Evolutionary conservation across 2,797 vertebrate genomes (phyloP).

Genomic region (Fundulus diaphanus): DNA sequence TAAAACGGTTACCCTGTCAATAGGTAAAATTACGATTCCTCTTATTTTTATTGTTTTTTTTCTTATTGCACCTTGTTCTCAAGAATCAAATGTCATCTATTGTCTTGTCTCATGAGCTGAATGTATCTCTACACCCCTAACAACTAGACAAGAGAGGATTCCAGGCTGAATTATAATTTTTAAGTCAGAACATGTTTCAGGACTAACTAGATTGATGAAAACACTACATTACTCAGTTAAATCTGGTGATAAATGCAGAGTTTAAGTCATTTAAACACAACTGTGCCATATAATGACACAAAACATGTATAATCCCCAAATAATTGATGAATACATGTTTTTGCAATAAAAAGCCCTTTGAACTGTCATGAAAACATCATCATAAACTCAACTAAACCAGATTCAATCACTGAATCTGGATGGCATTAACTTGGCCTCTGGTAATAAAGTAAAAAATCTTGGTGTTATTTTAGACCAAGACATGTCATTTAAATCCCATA

Average conservation of each 20-base stretch:
- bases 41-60: background rate
- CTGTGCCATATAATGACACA: background rate
- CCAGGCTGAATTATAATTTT: constrained; percentile 8
- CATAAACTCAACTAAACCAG: too few species aligned
- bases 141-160: background rate
- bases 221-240: background rate
- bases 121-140: background rate
- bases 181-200: constrained; percentile 5
- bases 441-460: too few species aligned
- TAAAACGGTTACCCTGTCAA: too few species aligned
- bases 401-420: too few species aligned
- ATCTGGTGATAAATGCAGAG: too few species aligned
- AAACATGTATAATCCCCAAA: background rate
- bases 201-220: background rate
- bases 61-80: background rate
- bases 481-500: too few species aligned
- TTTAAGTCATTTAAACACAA: too few species aligned
- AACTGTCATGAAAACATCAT: background rate
- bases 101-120: background rate
- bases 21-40: too few species aligned
- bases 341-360: background rate
- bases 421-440: too few species aligned
- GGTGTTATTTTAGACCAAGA: too few species aligned
- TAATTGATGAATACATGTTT: background rate
- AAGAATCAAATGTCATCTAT: background rate